Evolutionary conservation across 1,140 invertebrate species (phyloP).

Genomic region (Plectrocnemia conspersa): DNA sequence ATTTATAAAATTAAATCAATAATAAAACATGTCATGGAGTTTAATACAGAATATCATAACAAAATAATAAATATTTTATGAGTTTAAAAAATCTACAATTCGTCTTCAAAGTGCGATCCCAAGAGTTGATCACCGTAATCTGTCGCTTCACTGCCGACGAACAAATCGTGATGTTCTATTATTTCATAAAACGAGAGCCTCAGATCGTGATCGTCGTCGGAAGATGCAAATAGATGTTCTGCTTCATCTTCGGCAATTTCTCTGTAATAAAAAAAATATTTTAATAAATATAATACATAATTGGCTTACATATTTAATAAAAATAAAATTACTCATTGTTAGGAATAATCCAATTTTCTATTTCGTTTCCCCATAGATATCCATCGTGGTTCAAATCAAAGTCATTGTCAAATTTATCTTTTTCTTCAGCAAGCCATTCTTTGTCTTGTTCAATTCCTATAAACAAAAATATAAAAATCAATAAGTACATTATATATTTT

Average conservation of each 20-base stretch:
- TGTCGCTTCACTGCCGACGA: conserved; percentile 95
- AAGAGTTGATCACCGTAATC: conserved; percentile 89
- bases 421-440: conserved; percentile 78
- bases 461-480: conserved; percentile 7
- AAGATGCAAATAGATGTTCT: conserved; percentile 81
- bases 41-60: not conserved
- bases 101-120: conserved; percentile 71
- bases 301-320: conserved; percentile 13
- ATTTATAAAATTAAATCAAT: too few species aligned
- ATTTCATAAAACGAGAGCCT: conserved; percentile 82
- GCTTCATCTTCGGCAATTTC: conserved; percentile 89
- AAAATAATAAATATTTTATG: not conserved
- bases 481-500: conserved; percentile 43
- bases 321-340: conserved; percentile 73
- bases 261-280: conserved; percentile 44
- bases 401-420: conserved; percentile 86
- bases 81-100: conserved; percentile 74
- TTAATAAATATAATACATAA: not conserved
- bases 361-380: conserved; percentile 71
- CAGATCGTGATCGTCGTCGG: conserved; percentile 85
- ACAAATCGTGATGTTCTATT: conserved; percentile 81
- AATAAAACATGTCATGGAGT: not conserved
- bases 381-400: conserved; percentile 88
- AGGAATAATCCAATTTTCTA: conserved; percentile 86
- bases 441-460: conserved; percentile 62